These are phyloP conservation scores for Sula dactylatra DNA, from an alignment of 2,113 vertebrate species.

Conservation along the genomic window DNA sequence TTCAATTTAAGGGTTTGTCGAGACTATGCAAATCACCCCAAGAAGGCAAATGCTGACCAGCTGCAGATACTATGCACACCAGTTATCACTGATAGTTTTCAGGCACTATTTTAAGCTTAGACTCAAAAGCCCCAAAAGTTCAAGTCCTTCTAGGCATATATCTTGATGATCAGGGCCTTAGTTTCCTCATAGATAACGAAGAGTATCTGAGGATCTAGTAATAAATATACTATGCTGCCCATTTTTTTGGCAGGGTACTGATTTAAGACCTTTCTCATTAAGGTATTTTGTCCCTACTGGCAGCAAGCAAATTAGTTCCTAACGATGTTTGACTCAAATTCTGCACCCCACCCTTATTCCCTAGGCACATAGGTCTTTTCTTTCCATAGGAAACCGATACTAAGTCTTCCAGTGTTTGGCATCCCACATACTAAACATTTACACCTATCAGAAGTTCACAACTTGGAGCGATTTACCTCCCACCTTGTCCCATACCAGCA, in stretches of 20 bases:
- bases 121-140: background rate
- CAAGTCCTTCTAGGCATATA: background rate
- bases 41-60: background rate
- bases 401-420: background rate
- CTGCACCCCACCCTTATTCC: background rate
- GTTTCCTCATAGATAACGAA: background rate
- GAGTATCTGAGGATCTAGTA: background rate
- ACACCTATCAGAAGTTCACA: background rate
- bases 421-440: background rate
- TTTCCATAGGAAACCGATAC: background rate
- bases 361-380: background rate
- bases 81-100: background rate
- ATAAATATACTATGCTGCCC: background rate
- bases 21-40: background rate
- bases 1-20: background rate
- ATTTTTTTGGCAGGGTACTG: background rate
- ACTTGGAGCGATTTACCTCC: background rate
- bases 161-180: background rate
- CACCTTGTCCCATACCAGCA: background rate
- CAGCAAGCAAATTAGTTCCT: background rate
- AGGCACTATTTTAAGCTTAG: background rate
- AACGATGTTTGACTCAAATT: background rate
- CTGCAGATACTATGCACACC: background rate
- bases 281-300: background rate
- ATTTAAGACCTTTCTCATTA: background rate